A percentile compares a stretch with the other conserved stretches of the same genome.
These are phyloP conservation scores for Mesorhabditis belari DNA, from an alignment of 2,888 invertebrate genomes.

Conservation along the genomic window DNA sequence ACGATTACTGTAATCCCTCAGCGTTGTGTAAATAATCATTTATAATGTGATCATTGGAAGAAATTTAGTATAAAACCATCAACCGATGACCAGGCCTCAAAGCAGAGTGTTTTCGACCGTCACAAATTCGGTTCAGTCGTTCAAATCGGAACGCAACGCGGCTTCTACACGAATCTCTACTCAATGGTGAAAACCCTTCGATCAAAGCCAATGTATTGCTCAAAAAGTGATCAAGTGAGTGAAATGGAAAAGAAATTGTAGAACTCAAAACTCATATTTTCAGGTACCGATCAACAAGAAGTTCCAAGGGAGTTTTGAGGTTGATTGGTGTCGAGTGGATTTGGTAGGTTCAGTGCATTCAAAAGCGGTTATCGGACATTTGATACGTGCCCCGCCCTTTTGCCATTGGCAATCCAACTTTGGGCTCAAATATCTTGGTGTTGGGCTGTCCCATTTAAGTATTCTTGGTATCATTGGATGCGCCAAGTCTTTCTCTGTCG, in stretches of 20 bases:
- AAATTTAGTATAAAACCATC: neutral
- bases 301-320: conserved; percentile 33
- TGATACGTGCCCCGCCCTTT: neutral
- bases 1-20: too few relatives aligned
- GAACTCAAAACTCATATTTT: neutral
- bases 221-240: neutral
- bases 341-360: conserved; percentile 21
- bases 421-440: too few relatives aligned
- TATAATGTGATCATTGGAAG: too few relatives aligned
- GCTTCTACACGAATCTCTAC: conserved; percentile 24
- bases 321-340: conserved; percentile 47
- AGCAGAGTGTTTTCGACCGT: neutral
- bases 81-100: neutral
- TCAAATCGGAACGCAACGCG: conserved; percentile 27
- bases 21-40: too few relatives aligned
- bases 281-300: conserved; percentile 33
- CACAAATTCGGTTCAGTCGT: conserved; percentile 16
- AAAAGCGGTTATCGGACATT: neutral
- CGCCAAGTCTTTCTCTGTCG: too few relatives aligned
- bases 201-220: conserved; percentile 13
- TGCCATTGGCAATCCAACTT: neutral
- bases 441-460: too few relatives aligned
- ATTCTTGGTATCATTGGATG: too few relatives aligned
- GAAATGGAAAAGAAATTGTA: neutral
- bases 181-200: conserved; percentile 18